Conservation (phyloP, 37 sponge, comb jelly and placozoan species). For the Dysidea cf. avara region DNA sequence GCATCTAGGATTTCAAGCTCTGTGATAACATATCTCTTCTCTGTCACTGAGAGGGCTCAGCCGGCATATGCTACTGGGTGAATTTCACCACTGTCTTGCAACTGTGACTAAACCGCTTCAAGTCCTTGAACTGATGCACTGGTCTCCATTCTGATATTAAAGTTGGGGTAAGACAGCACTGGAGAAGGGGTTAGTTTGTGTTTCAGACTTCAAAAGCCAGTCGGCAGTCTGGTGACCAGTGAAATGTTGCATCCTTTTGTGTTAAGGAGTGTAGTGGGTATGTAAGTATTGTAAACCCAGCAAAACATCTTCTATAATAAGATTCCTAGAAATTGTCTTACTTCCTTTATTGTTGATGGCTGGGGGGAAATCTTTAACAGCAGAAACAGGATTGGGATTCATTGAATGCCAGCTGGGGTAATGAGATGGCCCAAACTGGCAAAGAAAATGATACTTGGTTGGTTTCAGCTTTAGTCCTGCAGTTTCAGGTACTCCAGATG, state of each 20-base stretch:
- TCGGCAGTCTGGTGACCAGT: too few species aligned
- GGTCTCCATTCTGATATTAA: conserved; percentile 29
- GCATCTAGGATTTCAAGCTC: too few species aligned
- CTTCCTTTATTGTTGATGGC: too few species aligned
- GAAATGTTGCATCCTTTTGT: too few species aligned
- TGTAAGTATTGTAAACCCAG: not conserved
- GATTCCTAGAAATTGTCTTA: too few species aligned
- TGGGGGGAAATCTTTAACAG: conserved; percentile 5
- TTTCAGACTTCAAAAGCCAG: too few species aligned
- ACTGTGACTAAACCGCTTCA: conserved; percentile 26
- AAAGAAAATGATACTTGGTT: conserved; percentile 12
- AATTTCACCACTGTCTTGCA: not conserved
- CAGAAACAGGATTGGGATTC: not conserved
- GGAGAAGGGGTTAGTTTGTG: conserved; percentile 11
- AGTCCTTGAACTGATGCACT: conserved; percentile 10
- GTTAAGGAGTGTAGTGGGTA: not conserved
- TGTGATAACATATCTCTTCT: too few species aligned
- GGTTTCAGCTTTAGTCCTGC: too few species aligned
- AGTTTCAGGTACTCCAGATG: conserved; percentile 20
- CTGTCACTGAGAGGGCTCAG: too few species aligned
- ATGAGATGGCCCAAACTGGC: conserved; percentile 41
- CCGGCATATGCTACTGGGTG: conserved; percentile 39
- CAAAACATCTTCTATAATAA: conserved; percentile 6
- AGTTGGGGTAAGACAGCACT: conserved; percentile 18
- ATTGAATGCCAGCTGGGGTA: conserved; percentile 18